phyloP scores from a whole-genome alignment of 2,888 invertebrate genomes.

The Lacanobia oleracea region DNA sequence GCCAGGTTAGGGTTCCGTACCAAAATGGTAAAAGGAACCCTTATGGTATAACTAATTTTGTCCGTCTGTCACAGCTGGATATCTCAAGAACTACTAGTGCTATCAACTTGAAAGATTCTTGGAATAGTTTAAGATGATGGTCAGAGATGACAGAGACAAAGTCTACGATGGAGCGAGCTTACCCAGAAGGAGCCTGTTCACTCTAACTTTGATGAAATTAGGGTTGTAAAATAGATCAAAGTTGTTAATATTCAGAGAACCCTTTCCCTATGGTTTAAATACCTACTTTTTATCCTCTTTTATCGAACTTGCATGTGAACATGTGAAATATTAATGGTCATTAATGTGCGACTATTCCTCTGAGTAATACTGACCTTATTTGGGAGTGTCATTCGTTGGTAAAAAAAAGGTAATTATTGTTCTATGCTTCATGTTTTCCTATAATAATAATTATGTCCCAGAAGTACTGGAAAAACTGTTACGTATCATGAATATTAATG shows the following conservation, averaged over 20 bases:
- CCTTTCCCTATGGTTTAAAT: not conserved
- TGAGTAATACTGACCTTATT: slow-evolving; percentile 33
- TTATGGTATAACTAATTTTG: too few relatives aligned
- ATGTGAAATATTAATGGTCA: slow-evolving; percentile 7
- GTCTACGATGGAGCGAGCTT: too few relatives aligned
- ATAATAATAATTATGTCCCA: not conserved
- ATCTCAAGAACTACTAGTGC: too few relatives aligned
- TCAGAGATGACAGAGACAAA: too few relatives aligned
- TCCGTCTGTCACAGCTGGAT: too few relatives aligned
- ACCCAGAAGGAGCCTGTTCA: too few relatives aligned
- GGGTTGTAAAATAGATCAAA: slow-evolving; percentile 16
- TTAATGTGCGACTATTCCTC: slow-evolving; percentile 33
- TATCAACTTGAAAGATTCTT: too few relatives aligned
- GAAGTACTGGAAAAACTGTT: not conserved
- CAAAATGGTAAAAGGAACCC: too few relatives aligned
- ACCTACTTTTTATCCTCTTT: not conserved
- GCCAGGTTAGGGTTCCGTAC: too few relatives aligned
- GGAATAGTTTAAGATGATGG: too few relatives aligned
- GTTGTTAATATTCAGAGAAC: not conserved
- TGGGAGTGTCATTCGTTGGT: not conserved
- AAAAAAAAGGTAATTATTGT: slow-evolving; percentile 14
- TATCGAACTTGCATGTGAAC: slow-evolving; percentile 6
- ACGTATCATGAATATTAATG: slow-evolving; percentile 11
- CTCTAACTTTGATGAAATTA: too few relatives aligned
- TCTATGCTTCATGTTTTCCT: slow-evolving; percentile 18